These are phyloP conservation scores for Tenthredo distinguenda DNA, from an alignment of 2,888 invertebrate genomes.

Conservation along the genomic window DNA sequence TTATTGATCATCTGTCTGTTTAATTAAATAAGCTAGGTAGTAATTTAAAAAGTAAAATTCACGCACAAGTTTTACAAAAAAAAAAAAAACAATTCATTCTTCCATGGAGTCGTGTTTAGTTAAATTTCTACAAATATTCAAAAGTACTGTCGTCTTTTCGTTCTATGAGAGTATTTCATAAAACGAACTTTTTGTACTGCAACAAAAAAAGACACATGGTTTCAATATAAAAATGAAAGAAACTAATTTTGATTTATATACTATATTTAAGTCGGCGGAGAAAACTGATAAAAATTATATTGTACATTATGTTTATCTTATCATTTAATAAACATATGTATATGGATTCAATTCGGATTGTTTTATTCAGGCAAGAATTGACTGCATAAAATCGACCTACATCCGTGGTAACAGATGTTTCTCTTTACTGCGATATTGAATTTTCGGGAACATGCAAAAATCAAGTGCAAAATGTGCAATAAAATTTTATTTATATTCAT, in stretches of 20 bases:
- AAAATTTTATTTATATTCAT: slow-evolving; percentile 58
- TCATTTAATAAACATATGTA: slow-evolving; percentile 40
- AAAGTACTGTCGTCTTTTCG: neutral
- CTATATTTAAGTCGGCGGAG: neutral
- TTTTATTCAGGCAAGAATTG: neutral
- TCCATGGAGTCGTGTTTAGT: slow-evolving; percentile 31
- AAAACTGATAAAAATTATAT: slow-evolving; percentile 16
- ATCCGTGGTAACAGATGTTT: neutral
- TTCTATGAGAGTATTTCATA: neutral
- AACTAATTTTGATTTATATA: slow-evolving; percentile 5
- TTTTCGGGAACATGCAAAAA: neutral
- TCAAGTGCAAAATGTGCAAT: slow-evolving; percentile 41
- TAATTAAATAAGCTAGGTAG: neutral
- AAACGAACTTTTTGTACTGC: slow-evolving; percentile 8
- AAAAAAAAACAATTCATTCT: slow-evolving; percentile 36
- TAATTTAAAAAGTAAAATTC: slow-evolving; percentile 71
- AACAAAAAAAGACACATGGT: slow-evolving; percentile 3
- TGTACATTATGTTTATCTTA: slow-evolving; percentile 32
- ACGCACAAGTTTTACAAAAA: slow-evolving; percentile 64
- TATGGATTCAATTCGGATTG: neutral
- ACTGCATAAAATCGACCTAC: neutral
- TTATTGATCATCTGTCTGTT: neutral
- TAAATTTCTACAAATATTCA: neutral
- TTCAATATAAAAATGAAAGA: neutral
- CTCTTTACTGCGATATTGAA: neutral